Conservation (phyloP, 1,140 invertebrate species). For the Calosoma granatense region DNA sequence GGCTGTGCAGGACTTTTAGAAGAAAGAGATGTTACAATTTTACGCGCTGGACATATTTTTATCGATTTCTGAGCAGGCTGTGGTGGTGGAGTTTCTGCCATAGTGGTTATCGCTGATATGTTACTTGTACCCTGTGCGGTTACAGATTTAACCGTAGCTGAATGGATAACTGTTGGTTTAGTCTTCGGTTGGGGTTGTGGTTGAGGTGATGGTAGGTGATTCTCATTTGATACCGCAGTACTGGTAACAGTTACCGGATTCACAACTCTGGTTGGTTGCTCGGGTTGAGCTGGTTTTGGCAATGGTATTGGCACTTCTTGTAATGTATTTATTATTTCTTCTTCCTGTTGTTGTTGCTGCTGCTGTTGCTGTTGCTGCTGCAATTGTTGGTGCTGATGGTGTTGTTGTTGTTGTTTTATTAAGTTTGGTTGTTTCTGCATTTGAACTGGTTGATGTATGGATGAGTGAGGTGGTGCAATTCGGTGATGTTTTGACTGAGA, state of each 20-base stretch:
- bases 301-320: background rate
- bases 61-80: conserved; percentile 11
- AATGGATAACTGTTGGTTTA: background rate
- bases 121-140: background rate
- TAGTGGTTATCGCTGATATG: background rate
- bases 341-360: no score
- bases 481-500: conserved; percentile 16
- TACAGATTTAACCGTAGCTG: background rate
- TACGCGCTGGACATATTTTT: conserved; percentile 17
- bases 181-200: background rate
- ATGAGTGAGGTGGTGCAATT: conserved; percentile 4
- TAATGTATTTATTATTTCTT: background rate
- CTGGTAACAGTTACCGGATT: background rate
- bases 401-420: conserved; percentile 13
- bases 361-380: conserved; percentile 10
- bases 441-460: no score
- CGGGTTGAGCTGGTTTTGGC: background rate
- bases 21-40: conserved; percentile 17
- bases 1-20: conserved; percentile 18
- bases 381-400: conserved; percentile 12
- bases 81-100: background rate
- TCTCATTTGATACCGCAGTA: background rate
- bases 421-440: background rate
- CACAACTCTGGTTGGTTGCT: background rate
- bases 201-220: background rate